These are phyloP conservation scores for Todus mexicanus DNA, from an alignment of 2,797 vertebrate genomes.

Conservation along the genomic window DNA sequence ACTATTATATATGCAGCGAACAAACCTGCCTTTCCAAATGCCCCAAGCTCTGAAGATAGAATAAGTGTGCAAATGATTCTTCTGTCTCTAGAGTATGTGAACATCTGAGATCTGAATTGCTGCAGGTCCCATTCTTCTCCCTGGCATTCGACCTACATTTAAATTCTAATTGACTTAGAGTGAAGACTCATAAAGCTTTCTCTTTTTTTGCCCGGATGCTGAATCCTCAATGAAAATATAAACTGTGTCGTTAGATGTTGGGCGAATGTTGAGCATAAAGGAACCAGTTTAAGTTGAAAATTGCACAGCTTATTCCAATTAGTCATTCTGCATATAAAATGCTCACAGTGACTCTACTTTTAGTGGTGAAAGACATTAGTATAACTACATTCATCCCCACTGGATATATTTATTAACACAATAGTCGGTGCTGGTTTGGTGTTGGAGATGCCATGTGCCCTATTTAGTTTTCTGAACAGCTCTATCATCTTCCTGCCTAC, in stretches of 20 bases:
- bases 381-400: not conserved
- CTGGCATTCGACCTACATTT: conserved; percentile 49
- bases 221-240: conserved; percentile 47
- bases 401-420: not conserved
- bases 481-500: not conserved
- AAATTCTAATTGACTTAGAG: conserved; percentile 59
- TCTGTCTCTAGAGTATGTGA: conserved; percentile 29
- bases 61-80: conserved; percentile 42
- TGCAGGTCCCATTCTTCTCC: conserved; percentile 49
- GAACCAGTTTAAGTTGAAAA: conserved; percentile 24
- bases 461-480: not conserved
- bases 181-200: not conserved
- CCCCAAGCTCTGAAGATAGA: conserved; percentile 34
- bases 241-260: conserved; percentile 33
- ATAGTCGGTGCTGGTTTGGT: not conserved
- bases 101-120: conserved; percentile 59
- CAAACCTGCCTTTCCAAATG: conserved; percentile 32
- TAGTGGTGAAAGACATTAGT: not conserved
- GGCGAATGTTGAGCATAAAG: not conserved
- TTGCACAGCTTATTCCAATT: conserved; percentile 10
- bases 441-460: not conserved
- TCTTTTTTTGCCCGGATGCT: not conserved
- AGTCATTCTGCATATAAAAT: conserved; percentile 15
- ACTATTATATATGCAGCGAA: conserved; percentile 32
- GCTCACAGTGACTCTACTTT: not conserved